Conservation (phyloP, 2,888 invertebrate species). For the Bugula neritina region DNA sequence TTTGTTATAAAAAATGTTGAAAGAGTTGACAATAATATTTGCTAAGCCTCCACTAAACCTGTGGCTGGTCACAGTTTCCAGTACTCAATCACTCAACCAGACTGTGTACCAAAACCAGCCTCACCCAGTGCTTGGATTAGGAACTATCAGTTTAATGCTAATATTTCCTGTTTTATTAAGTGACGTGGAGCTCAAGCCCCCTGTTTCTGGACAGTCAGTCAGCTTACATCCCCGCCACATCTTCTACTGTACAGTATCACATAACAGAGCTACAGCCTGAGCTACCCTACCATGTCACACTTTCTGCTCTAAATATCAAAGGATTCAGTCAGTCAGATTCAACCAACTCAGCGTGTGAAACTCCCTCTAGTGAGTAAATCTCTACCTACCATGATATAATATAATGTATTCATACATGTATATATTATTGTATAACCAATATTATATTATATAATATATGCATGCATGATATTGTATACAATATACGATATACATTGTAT, state of each 20-base stretch:
- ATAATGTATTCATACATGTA: background rate
- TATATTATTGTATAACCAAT: no score
- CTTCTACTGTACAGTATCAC: background rate
- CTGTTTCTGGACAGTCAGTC: background rate
- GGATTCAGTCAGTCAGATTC: background rate
- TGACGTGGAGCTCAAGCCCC: background rate
- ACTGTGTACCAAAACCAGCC: no score
- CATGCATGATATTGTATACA: no score
- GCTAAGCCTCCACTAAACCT: no score
- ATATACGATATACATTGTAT: background rate
- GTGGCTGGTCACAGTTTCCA: no score
- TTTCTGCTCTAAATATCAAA: constrained; percentile 8
- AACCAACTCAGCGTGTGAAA: background rate
- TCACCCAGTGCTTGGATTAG: no score
- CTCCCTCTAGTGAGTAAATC: background rate
- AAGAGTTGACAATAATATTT: no score
- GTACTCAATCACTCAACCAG: no score
- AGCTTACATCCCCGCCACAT: background rate
- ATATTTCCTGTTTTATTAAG: background rate
- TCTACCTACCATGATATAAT: background rate
- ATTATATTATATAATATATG: no score
- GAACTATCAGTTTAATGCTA: no score
- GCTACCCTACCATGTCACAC: background rate
- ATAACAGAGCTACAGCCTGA: background rate
- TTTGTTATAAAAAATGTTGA: no score